A percentile compares a stretch with the other conserved stretches of the same genome.
phyloP scores from a whole-genome alignment of 2,888 invertebrate genomes.

The Leucophora obtusa region DNA sequence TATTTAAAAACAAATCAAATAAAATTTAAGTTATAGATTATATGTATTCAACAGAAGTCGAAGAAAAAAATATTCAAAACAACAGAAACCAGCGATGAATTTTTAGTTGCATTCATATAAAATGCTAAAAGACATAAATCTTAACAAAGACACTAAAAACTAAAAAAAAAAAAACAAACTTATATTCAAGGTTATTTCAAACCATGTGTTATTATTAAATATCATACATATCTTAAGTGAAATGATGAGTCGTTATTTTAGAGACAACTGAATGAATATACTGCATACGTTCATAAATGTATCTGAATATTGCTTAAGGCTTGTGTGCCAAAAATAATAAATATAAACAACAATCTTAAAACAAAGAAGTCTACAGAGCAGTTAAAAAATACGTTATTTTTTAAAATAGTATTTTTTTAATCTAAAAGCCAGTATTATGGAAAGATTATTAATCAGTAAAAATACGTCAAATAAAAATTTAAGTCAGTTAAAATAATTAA shows the following conservation, averaged over 20 bases:
- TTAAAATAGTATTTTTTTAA: neutral
- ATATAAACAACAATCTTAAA: neutral
- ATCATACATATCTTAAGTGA: neutral
- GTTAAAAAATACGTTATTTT: neutral
- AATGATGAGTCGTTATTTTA: neutral
- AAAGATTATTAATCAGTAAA: neutral
- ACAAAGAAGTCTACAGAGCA: neutral
- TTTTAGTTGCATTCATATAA: constrained; percentile 15
- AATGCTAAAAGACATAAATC: constrained; percentile 23
- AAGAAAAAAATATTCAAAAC: neutral
- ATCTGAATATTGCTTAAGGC: constrained; percentile 17
- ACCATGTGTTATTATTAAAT: neutral
- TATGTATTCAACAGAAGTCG: neutral
- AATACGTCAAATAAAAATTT: neutral
- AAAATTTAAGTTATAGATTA: neutral
- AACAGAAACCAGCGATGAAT: neutral
- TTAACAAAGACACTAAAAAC: constrained; percentile 10
- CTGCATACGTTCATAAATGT: neutral
- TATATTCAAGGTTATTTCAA: neutral
- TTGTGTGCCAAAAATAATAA: constrained; percentile 25
- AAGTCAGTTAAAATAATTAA: no score
- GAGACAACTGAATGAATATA: neutral
- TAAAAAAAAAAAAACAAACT: neutral
- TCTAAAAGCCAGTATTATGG: neutral
- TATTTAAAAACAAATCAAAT: neutral